phyloP scores from a whole-genome alignment of 2,888 invertebrate species.

The Caenorhabditis zanzibari region DNA sequence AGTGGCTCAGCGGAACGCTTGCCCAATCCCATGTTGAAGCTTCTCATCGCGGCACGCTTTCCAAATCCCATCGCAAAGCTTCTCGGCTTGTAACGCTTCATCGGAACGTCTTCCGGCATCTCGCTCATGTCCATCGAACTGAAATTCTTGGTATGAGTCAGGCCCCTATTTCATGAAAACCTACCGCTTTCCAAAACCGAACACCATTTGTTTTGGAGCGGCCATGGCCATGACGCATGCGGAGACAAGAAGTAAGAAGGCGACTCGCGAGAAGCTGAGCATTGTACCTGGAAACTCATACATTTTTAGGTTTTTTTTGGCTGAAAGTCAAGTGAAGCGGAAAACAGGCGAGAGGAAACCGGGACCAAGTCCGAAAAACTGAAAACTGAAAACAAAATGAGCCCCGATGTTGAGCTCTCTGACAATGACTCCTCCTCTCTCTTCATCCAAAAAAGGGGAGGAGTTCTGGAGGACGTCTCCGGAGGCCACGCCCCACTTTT shows the following conservation, averaged over 20 bases:
- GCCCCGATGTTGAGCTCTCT: conserved; percentile 27
- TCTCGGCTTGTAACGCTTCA: conserved; percentile 66
- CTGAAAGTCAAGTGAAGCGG: not conserved
- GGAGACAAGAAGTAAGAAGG: conserved; percentile 61
- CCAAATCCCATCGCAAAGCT: conserved; percentile 75
- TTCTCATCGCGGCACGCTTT: conserved; percentile 68
- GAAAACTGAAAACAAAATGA: conserved; percentile 28
- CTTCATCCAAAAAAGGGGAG: conserved; percentile 43
- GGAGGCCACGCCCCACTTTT: conserved; percentile 43
- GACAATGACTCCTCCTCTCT: conserved; percentile 37
- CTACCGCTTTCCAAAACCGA: conserved; percentile 72
- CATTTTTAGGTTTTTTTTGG: conserved; percentile 44
- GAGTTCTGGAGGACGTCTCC: conserved; percentile 56
- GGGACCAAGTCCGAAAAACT: not conserved
- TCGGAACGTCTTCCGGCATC: conserved; percentile 50
- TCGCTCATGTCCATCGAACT: conserved; percentile 51
- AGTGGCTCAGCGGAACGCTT: conserved; percentile 62
- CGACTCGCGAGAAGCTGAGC: conserved; percentile 68
- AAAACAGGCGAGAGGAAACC: not conserved
- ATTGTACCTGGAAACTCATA: conserved; percentile 62
- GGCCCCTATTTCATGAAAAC: too few relatives aligned
- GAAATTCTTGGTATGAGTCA: too few relatives aligned
- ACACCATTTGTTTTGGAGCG: conserved; percentile 69
- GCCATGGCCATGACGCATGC: conserved; percentile 62
- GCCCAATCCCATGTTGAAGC: conserved; percentile 73